Base-by-base conservation (phyloP, 2,113 vertebrate species). In the Tragelaphus buxtoni region DNA sequence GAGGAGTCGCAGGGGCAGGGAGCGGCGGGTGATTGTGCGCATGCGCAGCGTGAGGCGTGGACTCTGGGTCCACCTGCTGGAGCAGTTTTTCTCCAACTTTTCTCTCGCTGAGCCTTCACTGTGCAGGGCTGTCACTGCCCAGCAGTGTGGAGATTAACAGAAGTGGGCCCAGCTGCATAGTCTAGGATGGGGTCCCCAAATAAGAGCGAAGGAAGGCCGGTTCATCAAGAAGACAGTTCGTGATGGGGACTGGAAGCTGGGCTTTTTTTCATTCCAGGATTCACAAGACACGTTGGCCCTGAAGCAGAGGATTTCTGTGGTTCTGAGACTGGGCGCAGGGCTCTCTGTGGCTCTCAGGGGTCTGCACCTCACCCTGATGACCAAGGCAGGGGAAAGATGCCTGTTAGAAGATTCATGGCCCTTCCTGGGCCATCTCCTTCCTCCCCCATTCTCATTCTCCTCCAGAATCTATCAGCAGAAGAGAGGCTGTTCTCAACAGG, bases 61-160 rank as follows among this genome's bases (percentile, higher is more conserved):
- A 22, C 85, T 97, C 86, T 79, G 93, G 94, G 93, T 95, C 94
- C 95, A 84, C 76, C 89, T 96, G 94, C 93, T 85, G 94, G 97
- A 28, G 45, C 72, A 42, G 42, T 28, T 83, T 79, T 45, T 28
- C 87, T 58, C 24, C 30, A 8, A 1, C 42, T 28, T 83, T 42
- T 22, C 55, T 79, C 35, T 69, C 51, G 1, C 42, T 0, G 45
- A 35, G 26, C 0, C 7, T 30, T 65, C 47, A 1, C 65, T 1
- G 30, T 10, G 24, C 26, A 0, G 2, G 8, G 42, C 60, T 60
- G n/a, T 1, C 39, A 1, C 9, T 39, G 47, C n/a, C 45, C 76
- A 9, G 65, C n/a, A 24, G 58, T 1, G 39, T 4, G 26, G 61
- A 30, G 24, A 7, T 63, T 35, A 82, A 47, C 53, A 39, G 28